Percentiles rank a stretch among this genome's conserved stretches.
phyloP scores from a whole-genome alignment of 2,888 invertebrate species.

The Actias luna region DNA sequence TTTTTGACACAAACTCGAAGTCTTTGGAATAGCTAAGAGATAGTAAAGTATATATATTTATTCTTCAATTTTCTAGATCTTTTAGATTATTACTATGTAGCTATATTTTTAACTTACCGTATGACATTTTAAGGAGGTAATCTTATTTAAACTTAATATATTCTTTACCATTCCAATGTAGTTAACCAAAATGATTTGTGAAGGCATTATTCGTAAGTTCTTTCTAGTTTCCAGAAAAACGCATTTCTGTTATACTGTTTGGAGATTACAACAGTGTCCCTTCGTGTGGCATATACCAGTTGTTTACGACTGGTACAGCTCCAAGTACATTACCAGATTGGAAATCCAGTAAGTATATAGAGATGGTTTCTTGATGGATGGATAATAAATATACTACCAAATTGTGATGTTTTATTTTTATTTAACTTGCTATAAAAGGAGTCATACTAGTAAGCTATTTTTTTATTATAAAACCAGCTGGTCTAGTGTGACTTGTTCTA shows the following conservation, averaged over 20 bases:
- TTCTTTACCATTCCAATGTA: neutral
- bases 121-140: no score
- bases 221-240: conserved; percentile 42
- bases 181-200: neutral
- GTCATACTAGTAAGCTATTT: no score
- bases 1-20: no score
- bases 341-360: conserved; percentile 85
- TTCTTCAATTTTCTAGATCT: no score
- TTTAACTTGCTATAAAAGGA: no score
- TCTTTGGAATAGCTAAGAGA: no score
- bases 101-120: neutral
- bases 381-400: no score
- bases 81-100: no score
- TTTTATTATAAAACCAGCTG: no score
- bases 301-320: conserved; percentile 87
- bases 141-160: neutral
- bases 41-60: no score
- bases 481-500: no score
- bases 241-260: conserved; percentile 88
- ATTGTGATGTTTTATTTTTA: no score
- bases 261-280: conserved; percentile 97
- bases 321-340: conserved; percentile 87
- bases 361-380: neutral
- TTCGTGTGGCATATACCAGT: conserved; percentile 89
- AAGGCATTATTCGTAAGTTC: neutral